Base-by-base conservation (phyloP, 2,113 vertebrate genomes). In the Ochotona curzoniae region DNA sequence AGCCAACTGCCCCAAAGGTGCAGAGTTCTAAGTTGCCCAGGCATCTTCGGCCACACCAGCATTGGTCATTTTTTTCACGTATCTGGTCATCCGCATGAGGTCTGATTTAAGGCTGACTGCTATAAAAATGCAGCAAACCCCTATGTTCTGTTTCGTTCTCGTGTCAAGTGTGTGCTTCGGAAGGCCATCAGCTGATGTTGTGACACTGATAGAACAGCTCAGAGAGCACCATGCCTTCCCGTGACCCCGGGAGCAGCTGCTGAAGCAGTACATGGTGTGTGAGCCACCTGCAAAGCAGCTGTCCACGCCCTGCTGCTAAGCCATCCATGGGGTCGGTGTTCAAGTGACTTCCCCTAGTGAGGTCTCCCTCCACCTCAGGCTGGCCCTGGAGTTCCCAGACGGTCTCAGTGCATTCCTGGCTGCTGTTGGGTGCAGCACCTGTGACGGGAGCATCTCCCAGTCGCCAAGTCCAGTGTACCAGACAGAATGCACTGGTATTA, bases 61-160 rank as follows among this genome's bases (percentile, higher is more conserved):
- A 88, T 86, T 90, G 25, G 57, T 76, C 38, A 17, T 94, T 44
- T 38, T 38, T 23, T 18, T 20, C 67, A 70, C 23, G 47, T 67
- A 32, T 60, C 60, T 60, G 25, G 49, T 7, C 2, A 74, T 82
- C 2, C 26, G 28, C 32, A 38, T 84, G 14, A 74, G 60, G 87
- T 79, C 95, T 90, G 64, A 15, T 61, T 81, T 73, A 54, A 83
- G 91, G 76, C 11, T 78, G 26, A 67, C 2, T 44, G 13, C 64
- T 32, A 49, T 14, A 64, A 75, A 88, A 85, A 30, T 15, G 76
- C 44, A 79, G 57, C 64, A 30, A 73, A 79, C 20, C 10, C 3
- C n/a, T n/a, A 64, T 4, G 4, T 67, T 38, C 70, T 63, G 14
- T 60, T 90, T 92, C 15, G 2, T 82, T 90, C 85, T 89, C 57